phyloP scores from a whole-genome alignment of 2,797 vertebrate genomes.

The Helarctos malayanus region DNA sequence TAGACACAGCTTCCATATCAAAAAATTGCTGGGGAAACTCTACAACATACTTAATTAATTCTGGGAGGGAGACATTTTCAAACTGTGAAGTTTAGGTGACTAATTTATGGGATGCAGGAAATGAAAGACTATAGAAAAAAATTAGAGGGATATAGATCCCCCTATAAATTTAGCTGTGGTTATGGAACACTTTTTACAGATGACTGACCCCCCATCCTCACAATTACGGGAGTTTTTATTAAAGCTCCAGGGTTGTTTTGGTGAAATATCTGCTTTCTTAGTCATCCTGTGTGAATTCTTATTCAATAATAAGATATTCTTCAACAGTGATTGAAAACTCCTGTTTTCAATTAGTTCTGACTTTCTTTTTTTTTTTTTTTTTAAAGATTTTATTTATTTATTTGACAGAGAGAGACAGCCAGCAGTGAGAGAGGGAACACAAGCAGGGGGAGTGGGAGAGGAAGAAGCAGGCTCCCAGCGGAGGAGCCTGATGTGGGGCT shows the following conservation, averaged over 20 bases:
- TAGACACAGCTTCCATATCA: not conserved
- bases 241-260: not conserved
- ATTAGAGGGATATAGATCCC: not conserved
- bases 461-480: no score
- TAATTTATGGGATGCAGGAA: constrained; percentile 36
- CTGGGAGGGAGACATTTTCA: not conserved
- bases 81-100: not conserved
- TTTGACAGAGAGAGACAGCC: no score
- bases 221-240: not conserved
- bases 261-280: constrained; percentile 36
- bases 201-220: not conserved
- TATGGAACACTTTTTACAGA: not conserved
- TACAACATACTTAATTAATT: not conserved
- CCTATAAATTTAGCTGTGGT: not conserved
- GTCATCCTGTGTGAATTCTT: not conserved
- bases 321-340: constrained; percentile 6
- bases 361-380: not conserved
- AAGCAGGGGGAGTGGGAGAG: no score
- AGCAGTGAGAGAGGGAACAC: no score
- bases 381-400: no score
- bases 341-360: not conserved
- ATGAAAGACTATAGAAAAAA: constrained; percentile 58
- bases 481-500: no score
- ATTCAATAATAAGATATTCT: constrained; percentile 20
- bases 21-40: not conserved